A percentile compares a stretch with the other conserved stretches of the same genome.
These are phyloP conservation scores for Chloroclystis v-ata DNA, from an alignment of 2,888 invertebrate species.

Conservation along the genomic window DNA sequence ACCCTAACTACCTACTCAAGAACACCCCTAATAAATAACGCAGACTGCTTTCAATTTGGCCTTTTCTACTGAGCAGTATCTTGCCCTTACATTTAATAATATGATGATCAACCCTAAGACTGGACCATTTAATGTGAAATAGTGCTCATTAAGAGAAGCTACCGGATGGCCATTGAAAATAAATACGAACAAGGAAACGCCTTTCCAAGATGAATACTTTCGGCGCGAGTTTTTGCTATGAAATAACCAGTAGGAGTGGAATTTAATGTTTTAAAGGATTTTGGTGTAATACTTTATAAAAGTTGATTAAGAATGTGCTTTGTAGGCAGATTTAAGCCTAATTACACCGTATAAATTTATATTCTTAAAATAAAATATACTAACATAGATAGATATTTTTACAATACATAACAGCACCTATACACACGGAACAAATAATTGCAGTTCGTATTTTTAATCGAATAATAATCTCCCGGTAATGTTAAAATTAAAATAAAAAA, in stretches of 20 bases:
- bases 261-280: slow-evolving; percentile 10
- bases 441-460: too few species aligned
- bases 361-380: too few species aligned
- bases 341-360: too few species aligned
- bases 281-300: background rate
- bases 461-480: too few species aligned
- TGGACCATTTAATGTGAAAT: slow-evolving; percentile 23
- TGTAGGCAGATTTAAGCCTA: too few species aligned
- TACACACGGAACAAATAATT: too few species aligned
- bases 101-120: slow-evolving; percentile 21
- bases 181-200: slow-evolving; percentile 27
- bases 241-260: slow-evolving; percentile 10
- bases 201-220: slow-evolving; percentile 23
- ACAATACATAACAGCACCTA: too few species aligned
- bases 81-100: slow-evolving; percentile 17
- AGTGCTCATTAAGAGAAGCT: slow-evolving; percentile 23
- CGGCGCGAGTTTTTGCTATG: slow-evolving; percentile 23
- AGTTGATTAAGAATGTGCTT: background rate
- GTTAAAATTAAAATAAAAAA: too few species aligned
- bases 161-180: slow-evolving; percentile 26
- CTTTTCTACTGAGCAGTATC: slow-evolving; percentile 5
- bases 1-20: background rate
- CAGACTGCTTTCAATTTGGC: slow-evolving; percentile 17
- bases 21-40: background rate
- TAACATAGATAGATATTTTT: too few species aligned